Percentiles rank a stretch among this genome's conserved stretches.
phyloP scores from a whole-genome alignment of 2,797 vertebrate species.

The Acipenser ruthenus region DNA sequence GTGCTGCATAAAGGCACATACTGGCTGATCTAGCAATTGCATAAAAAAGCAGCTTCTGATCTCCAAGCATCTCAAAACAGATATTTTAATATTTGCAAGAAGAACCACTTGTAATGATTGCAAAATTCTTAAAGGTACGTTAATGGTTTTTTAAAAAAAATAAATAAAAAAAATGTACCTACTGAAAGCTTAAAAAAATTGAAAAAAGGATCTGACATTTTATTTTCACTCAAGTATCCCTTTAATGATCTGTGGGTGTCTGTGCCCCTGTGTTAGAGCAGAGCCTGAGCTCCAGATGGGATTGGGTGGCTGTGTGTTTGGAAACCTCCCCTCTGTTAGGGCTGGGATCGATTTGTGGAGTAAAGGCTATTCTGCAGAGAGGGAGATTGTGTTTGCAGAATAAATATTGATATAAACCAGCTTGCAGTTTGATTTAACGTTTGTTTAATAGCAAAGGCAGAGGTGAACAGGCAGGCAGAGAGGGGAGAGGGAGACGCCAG shows the following conservation, averaged over 20 bases:
- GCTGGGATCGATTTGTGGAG: background rate
- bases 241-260: background rate
- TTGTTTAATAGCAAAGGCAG: slow-evolving; percentile 11
- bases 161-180: too few relatives aligned
- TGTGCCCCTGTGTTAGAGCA: background rate
- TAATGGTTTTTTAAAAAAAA: too few relatives aligned
- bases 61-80: too few relatives aligned
- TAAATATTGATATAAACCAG: slow-evolving; percentile 70
- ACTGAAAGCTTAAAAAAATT: too few relatives aligned
- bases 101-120: too few relatives aligned
- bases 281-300: background rate
- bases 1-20: too few relatives aligned
- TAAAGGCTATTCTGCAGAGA: background rate
- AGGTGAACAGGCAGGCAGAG: background rate
- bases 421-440: slow-evolving; percentile 55
- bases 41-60: too few relatives aligned
- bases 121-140: too few relatives aligned
- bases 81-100: too few relatives aligned
- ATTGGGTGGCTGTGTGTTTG: background rate
- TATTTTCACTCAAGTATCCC: too few relatives aligned
- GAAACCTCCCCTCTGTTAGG: background rate
- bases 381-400: slow-evolving; percentile 53
- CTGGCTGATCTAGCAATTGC: too few relatives aligned
- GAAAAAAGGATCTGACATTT: too few relatives aligned
- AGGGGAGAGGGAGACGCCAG: slow-evolving; percentile 2